Percentiles rank a stretch among this genome's conserved stretches.
Conservation (phyloP, 2,113 vertebrate species). For the Elephas maximus region DNA sequence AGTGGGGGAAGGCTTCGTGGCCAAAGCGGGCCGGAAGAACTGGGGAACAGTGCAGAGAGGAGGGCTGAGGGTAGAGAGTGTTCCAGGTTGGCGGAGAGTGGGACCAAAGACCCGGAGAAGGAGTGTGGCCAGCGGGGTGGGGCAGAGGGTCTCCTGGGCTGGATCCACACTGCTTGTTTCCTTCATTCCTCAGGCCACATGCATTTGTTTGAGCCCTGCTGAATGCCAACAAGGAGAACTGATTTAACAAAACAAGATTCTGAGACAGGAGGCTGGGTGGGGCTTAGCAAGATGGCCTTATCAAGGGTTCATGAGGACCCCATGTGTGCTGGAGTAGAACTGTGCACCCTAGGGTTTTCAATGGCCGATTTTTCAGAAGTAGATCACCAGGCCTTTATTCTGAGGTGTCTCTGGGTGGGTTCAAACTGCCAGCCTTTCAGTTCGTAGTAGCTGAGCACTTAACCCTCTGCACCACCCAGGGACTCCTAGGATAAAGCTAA, state of each 20-base stretch:
- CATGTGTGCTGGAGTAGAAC: not conserved
- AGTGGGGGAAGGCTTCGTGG: not conserved
- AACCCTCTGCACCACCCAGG: not conserved
- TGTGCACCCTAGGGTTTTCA: not conserved
- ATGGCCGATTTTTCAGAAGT: not conserved
- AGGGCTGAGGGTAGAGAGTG: too few species aligned
- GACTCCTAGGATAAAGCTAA: not conserved
- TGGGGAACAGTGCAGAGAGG: not conserved
- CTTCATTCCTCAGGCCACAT: not conserved
- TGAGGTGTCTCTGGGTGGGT: not conserved
- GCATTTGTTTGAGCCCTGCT: not conserved
- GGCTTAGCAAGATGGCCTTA: not conserved
- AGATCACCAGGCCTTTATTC: not conserved
- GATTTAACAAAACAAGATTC: not conserved
- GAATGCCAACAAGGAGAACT: not conserved
- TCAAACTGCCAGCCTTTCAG: too few species aligned
- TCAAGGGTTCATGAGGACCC: too few species aligned
- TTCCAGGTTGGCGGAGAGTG: not conserved
- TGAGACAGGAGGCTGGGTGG: not conserved
- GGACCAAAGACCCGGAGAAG: not conserved
- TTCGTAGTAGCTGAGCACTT: not conserved
- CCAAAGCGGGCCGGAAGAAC: not conserved
- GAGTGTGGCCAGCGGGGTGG: too few species aligned
- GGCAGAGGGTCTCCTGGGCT: not conserved
- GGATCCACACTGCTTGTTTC: not conserved